Conservation (phyloP, 2,797 vertebrate species). For the Hemitrygon akajei region DNA sequence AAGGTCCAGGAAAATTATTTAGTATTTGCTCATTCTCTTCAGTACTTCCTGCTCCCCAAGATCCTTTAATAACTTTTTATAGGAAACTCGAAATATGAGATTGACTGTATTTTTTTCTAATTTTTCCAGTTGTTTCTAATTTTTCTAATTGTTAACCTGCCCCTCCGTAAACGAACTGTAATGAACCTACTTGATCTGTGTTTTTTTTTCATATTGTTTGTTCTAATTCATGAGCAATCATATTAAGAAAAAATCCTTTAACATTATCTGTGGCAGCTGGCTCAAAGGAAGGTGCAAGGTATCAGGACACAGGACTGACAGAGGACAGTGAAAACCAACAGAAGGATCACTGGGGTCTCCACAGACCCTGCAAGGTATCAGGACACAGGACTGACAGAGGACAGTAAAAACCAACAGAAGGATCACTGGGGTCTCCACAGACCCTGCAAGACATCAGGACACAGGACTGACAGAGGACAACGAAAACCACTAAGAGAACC, state of each 20-base stretch:
- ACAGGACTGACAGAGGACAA: no score
- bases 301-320: no score
- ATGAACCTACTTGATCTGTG: neutral
- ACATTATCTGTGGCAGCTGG: neutral
- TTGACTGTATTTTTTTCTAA: neutral
- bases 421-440: no score
- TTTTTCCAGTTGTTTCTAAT: neutral
- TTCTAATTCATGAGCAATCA: neutral
- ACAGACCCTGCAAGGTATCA: no score
- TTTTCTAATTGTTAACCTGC: neutral
- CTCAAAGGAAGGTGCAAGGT: neutral
- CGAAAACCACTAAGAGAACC: no score
- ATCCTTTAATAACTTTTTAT: neutral
- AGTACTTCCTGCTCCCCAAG: neutral
- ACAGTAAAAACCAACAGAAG: no score
- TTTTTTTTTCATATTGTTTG: neutral
- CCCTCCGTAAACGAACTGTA: no score
- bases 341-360: no score
- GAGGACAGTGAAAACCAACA: no score
- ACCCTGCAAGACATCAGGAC: no score
- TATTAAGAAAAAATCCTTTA: neutral
- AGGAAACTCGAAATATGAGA: neutral
- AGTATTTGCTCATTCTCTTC: neutral
- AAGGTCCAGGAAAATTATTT: no score
- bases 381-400: no score